Base-by-base conservation (phyloP, 2,888 invertebrate genomes). In the Euplexia lucipara region DNA sequence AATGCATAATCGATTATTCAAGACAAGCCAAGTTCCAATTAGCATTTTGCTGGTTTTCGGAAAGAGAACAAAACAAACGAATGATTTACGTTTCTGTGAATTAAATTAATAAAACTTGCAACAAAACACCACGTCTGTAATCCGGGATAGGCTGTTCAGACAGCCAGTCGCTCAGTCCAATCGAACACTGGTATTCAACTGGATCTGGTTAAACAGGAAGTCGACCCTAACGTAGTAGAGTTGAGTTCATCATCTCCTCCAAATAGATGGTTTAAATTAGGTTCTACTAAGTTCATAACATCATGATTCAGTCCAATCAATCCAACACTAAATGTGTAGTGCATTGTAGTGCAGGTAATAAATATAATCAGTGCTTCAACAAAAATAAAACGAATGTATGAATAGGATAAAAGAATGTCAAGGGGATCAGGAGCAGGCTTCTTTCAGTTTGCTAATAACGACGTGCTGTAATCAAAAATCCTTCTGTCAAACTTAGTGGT, bases 401-500 rank as follows among this genome's bases (percentile, higher is more conserved):
- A 30, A 16, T 22, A 45, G 9, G n/a, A 44, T 14, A 34, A 1
- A 32, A 39, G 0, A 45, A 60, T 70, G 32, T 65, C 70, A 60
- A 60, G 37, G 60, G 20, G 10, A 44, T 37, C 16, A 44, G 16
- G 44, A 60, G 32, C 22, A 34, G 12, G 34, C 26, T 34, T 20
- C 10, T 34, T 45, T 45, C 32, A 61, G 39, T 41, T 47, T 3
- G 39, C 39, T 41, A 70, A 71, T 47, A 30, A 16, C 34, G 30
- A 48, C 30, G 14, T 30, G 5, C 20, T 41, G 26, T 20, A 30
- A 32, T 61, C n/a, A 42, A 70, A 70, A 35, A 39, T 66, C 49
- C 14, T 63, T 30, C 44, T 37, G 20, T 22, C 16, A 26, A 1
- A 14, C 12, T 6, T 16, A 1, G 2, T 48, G 9, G 26, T 12